Evolutionary conservation across 2,888 invertebrate genomes (phyloP), one percentile per base, ranked within the genome.

Genomic region (Zootermopsis nevadensis): DNA sequence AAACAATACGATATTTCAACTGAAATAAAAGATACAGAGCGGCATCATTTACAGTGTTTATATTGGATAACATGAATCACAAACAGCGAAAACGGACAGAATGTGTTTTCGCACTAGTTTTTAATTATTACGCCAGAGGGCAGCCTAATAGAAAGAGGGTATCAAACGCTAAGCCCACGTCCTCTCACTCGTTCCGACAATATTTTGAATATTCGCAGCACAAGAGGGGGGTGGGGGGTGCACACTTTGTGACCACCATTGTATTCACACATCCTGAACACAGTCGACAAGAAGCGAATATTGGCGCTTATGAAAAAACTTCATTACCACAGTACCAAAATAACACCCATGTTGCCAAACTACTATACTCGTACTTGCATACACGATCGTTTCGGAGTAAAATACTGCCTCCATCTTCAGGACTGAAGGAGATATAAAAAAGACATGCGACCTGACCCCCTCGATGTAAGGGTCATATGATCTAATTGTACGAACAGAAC

Each of bases 31-130:
- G n/a, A 55, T 19, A n/a, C 55, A n/a, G 15, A 19, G 55, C 22
- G 55, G 22, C 55, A 22, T 55, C 31, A 69, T 33, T 69, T 69
- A 69, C 31, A 31, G 10, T 33, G 69, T 69, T 69, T 69, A 69
- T 33, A 69, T 33, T 33, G 69, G 69, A 69, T 22, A 69, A 31
- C 69, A 15, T 69, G 33, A 69, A 69, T 69, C 69, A 69, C 19
- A 69, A 69, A 27, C 19, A 69, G 69, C 33, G 33, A 33, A 69
- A 69, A 69, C 19, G 33, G 33, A 33, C 33, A 31, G 33, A 33
- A 33, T 69, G 69, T 69, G 33, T 69, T 69, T 33, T 33, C 24
- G 19, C 12, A 33, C 2, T 33, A 30, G 31, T 69, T 69, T 69
- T 69, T 69, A 69, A 69, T 69, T 69, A 69, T 33, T 33, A 33